Evolutionary conservation across 2,113 vertebrate species (phyloP).

Genomic region (Hippocampus zosterae): DNA sequence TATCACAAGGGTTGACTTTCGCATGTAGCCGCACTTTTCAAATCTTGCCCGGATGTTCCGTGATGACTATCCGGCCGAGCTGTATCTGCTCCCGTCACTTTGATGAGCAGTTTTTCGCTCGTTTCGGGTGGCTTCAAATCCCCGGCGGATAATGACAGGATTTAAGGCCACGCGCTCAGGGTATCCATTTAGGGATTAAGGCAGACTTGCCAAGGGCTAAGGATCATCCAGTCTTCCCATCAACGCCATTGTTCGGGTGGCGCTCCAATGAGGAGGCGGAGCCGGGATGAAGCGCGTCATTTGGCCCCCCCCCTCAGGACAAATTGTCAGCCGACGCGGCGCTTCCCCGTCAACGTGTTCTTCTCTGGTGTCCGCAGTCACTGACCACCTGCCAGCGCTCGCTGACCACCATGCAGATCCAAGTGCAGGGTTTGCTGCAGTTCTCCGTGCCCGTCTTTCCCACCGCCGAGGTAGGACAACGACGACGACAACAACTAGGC

Average conservation of each 20-base stretch:
- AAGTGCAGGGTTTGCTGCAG: constrained; percentile 82
- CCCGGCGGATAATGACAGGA: constrained; percentile 27
- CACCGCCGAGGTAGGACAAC: constrained; percentile 76
- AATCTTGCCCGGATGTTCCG: no score
- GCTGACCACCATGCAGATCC: constrained; percentile 88
- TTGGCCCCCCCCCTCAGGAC: constrained; percentile 40
- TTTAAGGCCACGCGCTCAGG: constrained; percentile 16
- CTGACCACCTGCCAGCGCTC: constrained; percentile 88
- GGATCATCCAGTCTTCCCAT: constrained; percentile 50
- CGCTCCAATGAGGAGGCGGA: constrained; percentile 11
- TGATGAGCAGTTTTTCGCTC: constrained; percentile 17
- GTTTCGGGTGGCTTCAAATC: constrained; percentile 31
- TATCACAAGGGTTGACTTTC: constrained; percentile 2
- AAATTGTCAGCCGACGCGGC: constrained; percentile 42
- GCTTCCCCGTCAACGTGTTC: constrained; percentile 27
- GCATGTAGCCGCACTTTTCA: no score
- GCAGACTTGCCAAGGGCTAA: constrained; percentile 42
- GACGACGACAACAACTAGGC: not conserved
- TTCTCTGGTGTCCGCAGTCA: constrained; percentile 66
- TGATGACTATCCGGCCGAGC: no score
- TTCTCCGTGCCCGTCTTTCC: constrained; percentile 81
- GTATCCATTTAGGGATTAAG: constrained; percentile 49
- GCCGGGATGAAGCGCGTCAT: constrained; percentile 50
- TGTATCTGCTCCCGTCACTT: not conserved
- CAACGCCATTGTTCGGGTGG: constrained; percentile 50